Evolutionary conservation across 1,140 invertebrate species (phyloP).

Genomic region (Bombyx mandarina): DNA sequence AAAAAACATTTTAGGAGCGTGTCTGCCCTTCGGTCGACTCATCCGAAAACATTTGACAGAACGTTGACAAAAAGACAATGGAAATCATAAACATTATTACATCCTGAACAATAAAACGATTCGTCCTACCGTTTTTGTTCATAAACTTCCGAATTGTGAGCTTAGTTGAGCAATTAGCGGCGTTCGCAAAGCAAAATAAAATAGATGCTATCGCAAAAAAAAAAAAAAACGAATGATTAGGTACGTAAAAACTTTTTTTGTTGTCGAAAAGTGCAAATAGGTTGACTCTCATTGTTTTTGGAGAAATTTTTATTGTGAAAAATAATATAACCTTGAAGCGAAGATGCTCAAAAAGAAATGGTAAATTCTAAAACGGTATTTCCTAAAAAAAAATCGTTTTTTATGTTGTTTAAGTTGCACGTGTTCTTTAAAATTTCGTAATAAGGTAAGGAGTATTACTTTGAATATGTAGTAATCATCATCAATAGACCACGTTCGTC

Average conservation of each 20-base stretch:
- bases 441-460: no score
- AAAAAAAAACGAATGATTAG: constrained; percentile 31
- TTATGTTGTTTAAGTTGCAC: no score
- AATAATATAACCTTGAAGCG: constrained; percentile 5
- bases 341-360: no score
- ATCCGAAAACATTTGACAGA: constrained; percentile 30
- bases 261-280: constrained; percentile 4
- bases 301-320: constrained; percentile 52
- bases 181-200: constrained; percentile 14
- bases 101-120: constrained; percentile 47
- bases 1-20: constrained; percentile 20
- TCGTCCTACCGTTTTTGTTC: constrained; percentile 52
- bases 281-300: background rate
- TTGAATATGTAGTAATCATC: no score
- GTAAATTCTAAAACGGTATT: no score
- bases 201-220: constrained; percentile 6
- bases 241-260: constrained; percentile 16
- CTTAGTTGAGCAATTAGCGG: constrained; percentile 41
- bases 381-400: no score
- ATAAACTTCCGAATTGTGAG: constrained; percentile 56
- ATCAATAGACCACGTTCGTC: no score
- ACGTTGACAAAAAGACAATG: constrained; percentile 29
- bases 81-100: constrained; percentile 44
- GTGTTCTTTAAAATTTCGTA: no score
- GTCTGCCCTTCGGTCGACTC: constrained; percentile 19